Conservation (phyloP, 2,113 vertebrate genomes). For the Hemichromis elongatus region DNA sequence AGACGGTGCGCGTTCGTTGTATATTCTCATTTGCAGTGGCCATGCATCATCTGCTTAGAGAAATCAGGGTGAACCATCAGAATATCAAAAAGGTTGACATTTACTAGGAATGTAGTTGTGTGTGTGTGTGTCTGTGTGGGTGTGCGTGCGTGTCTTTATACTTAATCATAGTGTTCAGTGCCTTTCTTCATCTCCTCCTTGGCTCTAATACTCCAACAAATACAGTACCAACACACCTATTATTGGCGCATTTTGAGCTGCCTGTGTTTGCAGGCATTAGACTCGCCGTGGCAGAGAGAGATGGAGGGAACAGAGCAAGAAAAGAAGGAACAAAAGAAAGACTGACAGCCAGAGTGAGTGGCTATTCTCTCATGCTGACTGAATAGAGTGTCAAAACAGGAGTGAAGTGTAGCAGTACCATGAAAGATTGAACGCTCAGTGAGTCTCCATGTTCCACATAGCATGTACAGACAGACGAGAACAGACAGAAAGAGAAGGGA, state of each 20-base stretch:
- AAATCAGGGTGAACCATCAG: constrained; percentile 59
- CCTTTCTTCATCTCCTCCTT: background rate
- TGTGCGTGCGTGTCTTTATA: constrained; percentile 12
- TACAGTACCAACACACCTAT: constrained; percentile 11
- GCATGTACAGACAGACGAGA: constrained; percentile 30
- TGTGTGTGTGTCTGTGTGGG: background rate
- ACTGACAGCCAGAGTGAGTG: constrained; percentile 29
- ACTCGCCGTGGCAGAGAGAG: constrained; percentile 29
- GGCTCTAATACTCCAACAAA: background rate
- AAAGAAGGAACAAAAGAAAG: constrained; percentile 16
- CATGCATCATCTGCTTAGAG: constrained; percentile 61
- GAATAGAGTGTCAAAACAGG: constrained; percentile 50
- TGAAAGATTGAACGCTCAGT: constrained; percentile 52
- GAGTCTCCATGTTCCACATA: constrained; percentile 48
- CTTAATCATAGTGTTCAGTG: constrained; percentile 33
- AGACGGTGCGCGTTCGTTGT: constrained; percentile 6
- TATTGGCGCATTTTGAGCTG: background rate
- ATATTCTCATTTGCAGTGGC: constrained; percentile 61
- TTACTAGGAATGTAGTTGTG: constrained; percentile 48
- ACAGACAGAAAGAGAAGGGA: background rate
- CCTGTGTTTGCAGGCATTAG: constrained; percentile 19
- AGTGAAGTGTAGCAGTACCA: constrained; percentile 41
- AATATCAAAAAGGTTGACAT: constrained; percentile 73
- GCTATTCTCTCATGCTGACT: constrained; percentile 49
- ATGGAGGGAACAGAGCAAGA: background rate